Conservation (phyloP, 1,140 invertebrate species). For the Caenorhabditis briggsae region DNA sequence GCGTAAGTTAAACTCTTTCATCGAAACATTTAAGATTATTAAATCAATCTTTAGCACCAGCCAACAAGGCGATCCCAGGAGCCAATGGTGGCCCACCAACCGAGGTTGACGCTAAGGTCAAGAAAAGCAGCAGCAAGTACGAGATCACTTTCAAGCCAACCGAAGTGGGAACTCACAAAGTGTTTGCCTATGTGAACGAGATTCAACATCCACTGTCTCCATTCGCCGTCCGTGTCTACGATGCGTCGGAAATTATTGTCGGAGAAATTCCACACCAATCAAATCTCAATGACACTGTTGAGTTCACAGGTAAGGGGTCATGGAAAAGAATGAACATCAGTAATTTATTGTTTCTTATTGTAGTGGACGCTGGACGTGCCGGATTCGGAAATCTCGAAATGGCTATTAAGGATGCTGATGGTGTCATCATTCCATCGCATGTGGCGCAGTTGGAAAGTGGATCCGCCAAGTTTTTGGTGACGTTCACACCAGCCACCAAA, state of each 20-base stretch:
- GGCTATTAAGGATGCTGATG: slow-evolving; percentile 77
- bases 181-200: slow-evolving; percentile 77
- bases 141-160: slow-evolving; percentile 76
- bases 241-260: slow-evolving; percentile 79
- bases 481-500: slow-evolving; percentile 78
- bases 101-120: slow-evolving; percentile 70
- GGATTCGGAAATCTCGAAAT: slow-evolving; percentile 80
- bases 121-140: slow-evolving; percentile 76
- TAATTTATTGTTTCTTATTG: slow-evolving; percentile 40
- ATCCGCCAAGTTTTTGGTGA: slow-evolving; percentile 78
- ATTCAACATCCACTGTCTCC: slow-evolving; percentile 78
- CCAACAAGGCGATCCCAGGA: slow-evolving; percentile 38
- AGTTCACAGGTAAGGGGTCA: slow-evolving; percentile 72
- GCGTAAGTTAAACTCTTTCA: not conserved
- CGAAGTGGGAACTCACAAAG: slow-evolving; percentile 75
- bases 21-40: not conserved
- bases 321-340: no score
- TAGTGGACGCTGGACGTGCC: slow-evolving; percentile 79
- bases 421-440: slow-evolving; percentile 77
- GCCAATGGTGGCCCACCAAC: slow-evolving; percentile 38
- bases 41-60: slow-evolving; percentile 15
- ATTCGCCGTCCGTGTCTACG: slow-evolving; percentile 79
- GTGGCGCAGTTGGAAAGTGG: slow-evolving; percentile 75
- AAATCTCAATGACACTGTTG: slow-evolving; percentile 76
- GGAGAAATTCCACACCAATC: slow-evolving; percentile 77